Evolutionary conservation across 2,113 vertebrate species (phyloP), one percentile per base, ranked within the genome.

Genomic region (Sphaerodactylus townsendi): DNA sequence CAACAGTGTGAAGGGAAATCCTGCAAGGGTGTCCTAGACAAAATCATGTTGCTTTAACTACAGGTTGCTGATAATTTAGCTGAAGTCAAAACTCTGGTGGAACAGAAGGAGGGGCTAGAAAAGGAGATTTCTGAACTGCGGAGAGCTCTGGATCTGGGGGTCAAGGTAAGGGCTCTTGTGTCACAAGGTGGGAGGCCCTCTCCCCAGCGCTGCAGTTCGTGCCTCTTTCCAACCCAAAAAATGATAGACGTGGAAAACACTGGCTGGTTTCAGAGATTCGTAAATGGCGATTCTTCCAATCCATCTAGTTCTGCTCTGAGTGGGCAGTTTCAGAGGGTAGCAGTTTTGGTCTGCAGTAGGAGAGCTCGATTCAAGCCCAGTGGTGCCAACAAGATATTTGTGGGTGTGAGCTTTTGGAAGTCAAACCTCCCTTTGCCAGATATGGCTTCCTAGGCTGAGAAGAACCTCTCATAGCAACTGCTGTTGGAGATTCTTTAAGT

Each of bases 91-190:
- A 95, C 90, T 14, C 91, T 99, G 66, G 85, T 97, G 94, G 97
- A 98, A 83, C 97, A 98, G 93, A 99, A 97, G 85, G 93, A 89
- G 77, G 96, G 95, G 82, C 93, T 99, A 93, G 97, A 97, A 87
- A 95, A 95, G 86, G 96, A 98, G 92, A 95, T 98, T 46, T 76
- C 86, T 48, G 93, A 97, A 76, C 94, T 99, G 69, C 97, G 97
- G 93, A 96, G 90, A 91, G 95, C 96, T 86, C 95, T 99, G 87
- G 96, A 98, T 70, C 89, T 97, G 33, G 96, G 97, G 95, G 90
- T 92, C 72, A 95, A 77, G 97, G 98, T 99, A 97, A 39, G 56
- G 10, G 1, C 2, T 86, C 84, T 83, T 41, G 23, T 23, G 19
- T 14, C 14, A n/a, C n/a, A 30, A 2, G 1, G 28, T 19, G 44